Conservation (phyloP, 2,797 vertebrate genomes). For the Tragelaphus eurycerus region DNA sequence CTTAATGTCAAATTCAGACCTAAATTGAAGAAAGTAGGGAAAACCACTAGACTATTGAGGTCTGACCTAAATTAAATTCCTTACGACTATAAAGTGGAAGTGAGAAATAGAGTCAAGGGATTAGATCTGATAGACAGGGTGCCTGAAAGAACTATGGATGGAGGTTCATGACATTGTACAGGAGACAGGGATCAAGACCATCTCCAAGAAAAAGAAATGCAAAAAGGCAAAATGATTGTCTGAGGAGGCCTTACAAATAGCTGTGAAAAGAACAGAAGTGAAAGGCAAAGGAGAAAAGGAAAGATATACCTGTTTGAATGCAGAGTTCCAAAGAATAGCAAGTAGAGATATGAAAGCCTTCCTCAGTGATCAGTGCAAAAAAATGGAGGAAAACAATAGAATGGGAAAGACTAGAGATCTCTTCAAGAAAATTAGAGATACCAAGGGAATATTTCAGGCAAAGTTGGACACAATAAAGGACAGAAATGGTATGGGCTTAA, state of each 20-base stretch:
- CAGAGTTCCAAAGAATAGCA: background rate
- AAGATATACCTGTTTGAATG: background rate
- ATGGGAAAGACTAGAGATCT: background rate
- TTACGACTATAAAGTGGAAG: background rate
- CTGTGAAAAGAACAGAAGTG: background rate
- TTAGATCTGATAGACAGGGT: background rate
- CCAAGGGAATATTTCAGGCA: background rate
- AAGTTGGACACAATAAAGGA: background rate
- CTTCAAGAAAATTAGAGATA: background rate
- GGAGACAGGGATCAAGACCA: background rate
- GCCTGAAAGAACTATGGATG: background rate
- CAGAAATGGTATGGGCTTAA: background rate
- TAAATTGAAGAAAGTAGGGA: background rate
- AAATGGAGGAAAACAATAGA: background rate
- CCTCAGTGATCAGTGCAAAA: background rate
- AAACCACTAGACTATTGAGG: background rate
- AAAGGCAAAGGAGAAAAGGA: background rate
- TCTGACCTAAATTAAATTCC: no score
- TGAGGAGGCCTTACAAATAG: background rate
- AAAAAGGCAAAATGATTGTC: background rate
- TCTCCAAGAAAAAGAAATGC: background rate
- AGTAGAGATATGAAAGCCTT: background rate
- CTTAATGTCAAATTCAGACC: background rate
- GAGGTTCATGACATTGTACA: background rate
- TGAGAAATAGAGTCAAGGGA: background rate